These are phyloP conservation scores for Polyommatus iphigenia DNA, from an alignment of 2,888 invertebrate genomes.

Conservation along the genomic window DNA sequence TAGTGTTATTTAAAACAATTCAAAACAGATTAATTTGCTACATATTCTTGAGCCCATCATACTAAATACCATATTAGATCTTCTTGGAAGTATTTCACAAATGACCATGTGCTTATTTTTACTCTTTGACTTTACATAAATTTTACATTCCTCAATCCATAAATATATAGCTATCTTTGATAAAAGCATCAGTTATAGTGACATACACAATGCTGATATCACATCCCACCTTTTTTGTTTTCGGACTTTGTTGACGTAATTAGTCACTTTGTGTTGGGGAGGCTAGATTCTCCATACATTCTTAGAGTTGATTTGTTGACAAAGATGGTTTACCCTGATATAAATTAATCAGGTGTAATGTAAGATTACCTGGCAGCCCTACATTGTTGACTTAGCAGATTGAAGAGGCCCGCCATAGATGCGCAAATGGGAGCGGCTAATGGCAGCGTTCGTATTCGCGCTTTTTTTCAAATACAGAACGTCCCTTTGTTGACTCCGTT, in stretches of 20 bases:
- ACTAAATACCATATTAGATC: no score
- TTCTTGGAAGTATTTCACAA: no score
- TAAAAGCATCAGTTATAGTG: no score
- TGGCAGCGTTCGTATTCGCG: slow-evolving; percentile 74
- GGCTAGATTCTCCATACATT: not conserved
- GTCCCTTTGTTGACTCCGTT: slow-evolving; percentile 75
- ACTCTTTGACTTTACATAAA: no score
- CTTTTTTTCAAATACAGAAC: slow-evolving; percentile 71
- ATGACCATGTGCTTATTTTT: no score
- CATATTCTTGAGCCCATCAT: no score
- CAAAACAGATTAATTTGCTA: no score
- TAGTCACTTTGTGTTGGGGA: not conserved
- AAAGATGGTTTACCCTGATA: not conserved
- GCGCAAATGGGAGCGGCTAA: slow-evolving; percentile 74
- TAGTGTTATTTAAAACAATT: no score
- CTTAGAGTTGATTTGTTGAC: not conserved
- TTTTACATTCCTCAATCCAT: no score
- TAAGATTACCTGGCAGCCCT: slow-evolving; percentile 42
- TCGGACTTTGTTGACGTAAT: not conserved
- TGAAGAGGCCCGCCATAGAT: slow-evolving; percentile 74
- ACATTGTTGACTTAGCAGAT: slow-evolving; percentile 72
- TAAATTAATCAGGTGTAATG: not conserved
- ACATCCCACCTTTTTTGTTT: not conserved
- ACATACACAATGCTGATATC: not conserved
- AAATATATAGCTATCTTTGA: no score